phyloP scores from a whole-genome alignment of 2,797 vertebrate genomes.

The Gymnoscopelus microlampas region DNA sequence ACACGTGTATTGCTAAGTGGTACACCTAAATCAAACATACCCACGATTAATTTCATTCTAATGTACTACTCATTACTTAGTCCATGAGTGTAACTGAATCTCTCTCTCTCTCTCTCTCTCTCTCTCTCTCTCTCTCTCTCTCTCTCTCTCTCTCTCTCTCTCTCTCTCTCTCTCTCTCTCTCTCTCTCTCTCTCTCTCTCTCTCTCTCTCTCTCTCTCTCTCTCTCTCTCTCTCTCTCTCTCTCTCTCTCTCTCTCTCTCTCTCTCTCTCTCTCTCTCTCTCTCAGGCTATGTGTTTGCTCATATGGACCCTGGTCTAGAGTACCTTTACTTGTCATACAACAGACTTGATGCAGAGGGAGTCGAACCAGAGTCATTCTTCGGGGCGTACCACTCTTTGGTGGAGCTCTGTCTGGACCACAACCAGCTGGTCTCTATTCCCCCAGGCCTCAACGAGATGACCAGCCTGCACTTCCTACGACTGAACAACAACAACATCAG shows the following conservation, averaged over 20 bases:
- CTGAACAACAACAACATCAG: constrained; percentile 95
- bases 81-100: no score
- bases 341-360: constrained; percentile 88
- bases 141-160: constrained; percentile 13
- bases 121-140: constrained; percentile 5
- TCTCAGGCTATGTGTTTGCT: constrained; percentile 90
- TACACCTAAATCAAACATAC: no score
- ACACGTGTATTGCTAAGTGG: no score
- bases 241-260: no score
- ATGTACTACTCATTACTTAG: no score
- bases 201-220: no score
- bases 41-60: no score
- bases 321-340: constrained; percentile 95
- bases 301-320: constrained; percentile 95
- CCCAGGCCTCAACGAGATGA: constrained; percentile 91
- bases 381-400: constrained; percentile 88
- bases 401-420: constrained; percentile 94
- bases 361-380: constrained; percentile 92
- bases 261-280: background rate
- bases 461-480: constrained; percentile 88
- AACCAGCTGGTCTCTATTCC: constrained; percentile 90
- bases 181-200: background rate
- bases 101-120: no score
- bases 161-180: constrained; percentile 14
- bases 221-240: no score